Evolutionary conservation across 2,888 invertebrate genomes (phyloP), one percentile per base, ranked within the genome.

Genomic region (Palloptera scutellata): DNA sequence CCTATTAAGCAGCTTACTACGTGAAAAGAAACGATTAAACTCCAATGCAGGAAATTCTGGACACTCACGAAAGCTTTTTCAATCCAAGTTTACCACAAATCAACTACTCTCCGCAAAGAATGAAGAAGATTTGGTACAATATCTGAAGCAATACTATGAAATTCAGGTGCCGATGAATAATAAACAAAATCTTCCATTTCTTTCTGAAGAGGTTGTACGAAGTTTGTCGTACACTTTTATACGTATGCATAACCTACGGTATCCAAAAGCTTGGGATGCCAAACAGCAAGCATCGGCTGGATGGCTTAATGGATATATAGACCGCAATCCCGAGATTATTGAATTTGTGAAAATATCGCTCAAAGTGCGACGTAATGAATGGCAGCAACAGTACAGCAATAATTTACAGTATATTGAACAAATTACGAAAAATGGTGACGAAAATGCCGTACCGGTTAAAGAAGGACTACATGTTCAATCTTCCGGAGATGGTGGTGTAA

Each of bases 241-340:
- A 10, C 65, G 54, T 43, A 65, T 65, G 65, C 52, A 65, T 48
- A 65, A 65, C 10, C n/a, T 65, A 20, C 48, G 42, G n/a, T 65
- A 65, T n/a, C 60, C 65, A 5, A 48, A 30, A 5, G 48, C 65
- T n/a, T 65, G 65, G 65, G 65, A 65, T 41, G 60, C 60, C 42
- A 65, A 65, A 17, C 65, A 65, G 45, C 65, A 65, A 11, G 65
- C 65, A 51, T 53, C 53, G 1, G 51, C 60, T 10, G 65, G 60
- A 17, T 65, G 65, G 65, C 60, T 65, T 40, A 65, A 65, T 20
- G 65, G 65, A 4, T 65, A 55, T 53, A 60, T 65, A 11, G 65
- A 65, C 60, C 65, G 65, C 6, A 65, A 65, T 42, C 65, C 65
- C 12, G 65, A 65, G 40, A 60, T 65, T 12, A 65, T 65, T 19